Percentiles rank a stretch among this genome's conserved stretches.
These are phyloP conservation scores for Lepidurus packardi DNA, from an alignment of 1,140 invertebrate species.

Conservation along the genomic window DNA sequence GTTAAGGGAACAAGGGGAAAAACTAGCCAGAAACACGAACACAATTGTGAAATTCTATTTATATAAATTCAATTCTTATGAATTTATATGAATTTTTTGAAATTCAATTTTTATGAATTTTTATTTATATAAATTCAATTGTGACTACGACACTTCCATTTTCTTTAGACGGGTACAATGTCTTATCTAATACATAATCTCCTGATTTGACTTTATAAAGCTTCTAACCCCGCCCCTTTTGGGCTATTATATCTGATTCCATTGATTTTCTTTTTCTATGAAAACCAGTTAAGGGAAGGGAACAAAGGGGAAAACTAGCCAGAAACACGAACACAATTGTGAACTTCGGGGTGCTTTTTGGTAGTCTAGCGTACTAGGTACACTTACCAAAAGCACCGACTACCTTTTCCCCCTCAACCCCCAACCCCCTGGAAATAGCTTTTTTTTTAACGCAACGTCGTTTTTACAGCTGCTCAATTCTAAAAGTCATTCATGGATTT, in stretches of 20 bases:
- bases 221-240: background rate
- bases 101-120: too few relatives aligned
- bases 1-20: background rate
- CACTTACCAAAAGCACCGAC: too few relatives aligned
- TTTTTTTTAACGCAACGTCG: background rate
- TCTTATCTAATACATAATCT: background rate
- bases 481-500: constrained; percentile 9
- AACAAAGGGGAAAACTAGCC: background rate
- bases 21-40: constrained; percentile 18
- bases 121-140: too few relatives aligned
- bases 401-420: background rate
- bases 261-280: constrained; percentile 11
- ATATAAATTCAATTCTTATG: too few relatives aligned
- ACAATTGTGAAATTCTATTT: too few relatives aligned
- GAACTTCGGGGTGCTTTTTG: background rate
- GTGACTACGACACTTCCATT: background rate
- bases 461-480: background rate
- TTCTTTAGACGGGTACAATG: background rate
- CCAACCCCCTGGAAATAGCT: background rate
- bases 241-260: background rate
- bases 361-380: too few relatives aligned
- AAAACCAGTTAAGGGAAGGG: background rate
- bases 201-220: background rate
- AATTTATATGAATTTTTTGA: too few relatives aligned
- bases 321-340: constrained; percentile 14